These are phyloP conservation scores for Sclerurus mexicanus DNA, from an alignment of 2,113 vertebrate genomes.

Conservation along the genomic window DNA sequence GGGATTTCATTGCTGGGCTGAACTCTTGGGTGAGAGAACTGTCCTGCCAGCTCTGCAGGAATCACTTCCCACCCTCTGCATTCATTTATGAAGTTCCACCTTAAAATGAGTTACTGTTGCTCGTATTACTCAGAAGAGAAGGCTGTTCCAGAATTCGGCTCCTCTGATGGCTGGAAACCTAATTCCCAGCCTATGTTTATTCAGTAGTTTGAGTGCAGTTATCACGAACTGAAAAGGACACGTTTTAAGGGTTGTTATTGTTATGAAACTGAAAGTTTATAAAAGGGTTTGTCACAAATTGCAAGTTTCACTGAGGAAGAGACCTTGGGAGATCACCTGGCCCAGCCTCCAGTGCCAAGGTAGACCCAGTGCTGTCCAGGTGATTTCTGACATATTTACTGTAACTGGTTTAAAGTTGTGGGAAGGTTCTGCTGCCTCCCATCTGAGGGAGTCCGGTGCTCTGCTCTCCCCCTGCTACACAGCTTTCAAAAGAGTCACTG, in stretches of 20 bases:
- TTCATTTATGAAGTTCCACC: background rate
- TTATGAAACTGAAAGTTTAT: background rate
- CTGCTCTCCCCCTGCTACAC: accelerated
- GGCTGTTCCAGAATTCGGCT: background rate
- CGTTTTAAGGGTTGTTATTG: background rate
- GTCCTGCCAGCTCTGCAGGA: background rate
- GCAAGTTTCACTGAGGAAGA: background rate
- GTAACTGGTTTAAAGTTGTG: background rate
- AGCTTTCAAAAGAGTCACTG: background rate
- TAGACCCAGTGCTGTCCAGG: background rate
- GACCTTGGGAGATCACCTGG: background rate
- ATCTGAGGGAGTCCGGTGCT: accelerated
- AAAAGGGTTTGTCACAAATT: background rate
- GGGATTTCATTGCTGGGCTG: background rate
- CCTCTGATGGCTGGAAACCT: background rate
- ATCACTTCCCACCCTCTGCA: background rate
- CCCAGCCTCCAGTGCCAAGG: background rate
- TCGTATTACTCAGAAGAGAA: background rate
- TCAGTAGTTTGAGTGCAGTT: background rate
- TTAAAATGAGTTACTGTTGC: background rate
- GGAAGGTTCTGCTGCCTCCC: background rate
- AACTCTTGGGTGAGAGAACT: background rate
- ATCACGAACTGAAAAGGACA: background rate
- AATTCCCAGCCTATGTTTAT: background rate
- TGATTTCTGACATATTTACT: background rate